These are phyloP conservation scores for Ruditapes philippinarum DNA, from an alignment of 1,140 invertebrate species.

Conservation along the genomic window DNA sequence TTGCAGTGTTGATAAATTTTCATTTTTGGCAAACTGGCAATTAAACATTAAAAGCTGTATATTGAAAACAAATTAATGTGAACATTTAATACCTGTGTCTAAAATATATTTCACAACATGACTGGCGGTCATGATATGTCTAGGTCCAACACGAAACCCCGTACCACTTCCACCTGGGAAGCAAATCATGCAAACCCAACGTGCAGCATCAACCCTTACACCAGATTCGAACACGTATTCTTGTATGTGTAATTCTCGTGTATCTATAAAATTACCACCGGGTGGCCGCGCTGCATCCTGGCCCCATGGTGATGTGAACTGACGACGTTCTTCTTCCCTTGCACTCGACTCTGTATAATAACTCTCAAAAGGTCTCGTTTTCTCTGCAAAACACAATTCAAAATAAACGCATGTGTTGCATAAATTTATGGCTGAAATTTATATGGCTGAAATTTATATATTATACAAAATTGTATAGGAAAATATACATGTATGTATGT, in stretches of 20 bases:
- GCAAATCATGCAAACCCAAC: not conserved
- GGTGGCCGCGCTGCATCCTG: not conserved
- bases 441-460: too few relatives aligned
- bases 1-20: too few relatives aligned
- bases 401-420: too few relatives aligned
- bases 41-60: too few relatives aligned
- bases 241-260: not conserved
- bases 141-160: not conserved
- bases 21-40: too few relatives aligned
- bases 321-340: not conserved
- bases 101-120: not conserved
- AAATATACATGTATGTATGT: too few relatives aligned
- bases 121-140: conserved; percentile 8
- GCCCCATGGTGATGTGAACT: not conserved
- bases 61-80: not conserved
- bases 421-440: too few relatives aligned
- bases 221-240: conserved; percentile 14
- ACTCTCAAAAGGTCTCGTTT: not conserved
- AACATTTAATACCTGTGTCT: not conserved
- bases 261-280: not conserved
- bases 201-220: not conserved
- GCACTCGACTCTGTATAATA: not conserved
- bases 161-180: not conserved
- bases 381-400: too few relatives aligned
- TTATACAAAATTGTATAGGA: too few relatives aligned